Evolutionary conservation across 2,797 vertebrate species (phyloP).

Genomic region (Ambastaia sidthimunki): DNA sequence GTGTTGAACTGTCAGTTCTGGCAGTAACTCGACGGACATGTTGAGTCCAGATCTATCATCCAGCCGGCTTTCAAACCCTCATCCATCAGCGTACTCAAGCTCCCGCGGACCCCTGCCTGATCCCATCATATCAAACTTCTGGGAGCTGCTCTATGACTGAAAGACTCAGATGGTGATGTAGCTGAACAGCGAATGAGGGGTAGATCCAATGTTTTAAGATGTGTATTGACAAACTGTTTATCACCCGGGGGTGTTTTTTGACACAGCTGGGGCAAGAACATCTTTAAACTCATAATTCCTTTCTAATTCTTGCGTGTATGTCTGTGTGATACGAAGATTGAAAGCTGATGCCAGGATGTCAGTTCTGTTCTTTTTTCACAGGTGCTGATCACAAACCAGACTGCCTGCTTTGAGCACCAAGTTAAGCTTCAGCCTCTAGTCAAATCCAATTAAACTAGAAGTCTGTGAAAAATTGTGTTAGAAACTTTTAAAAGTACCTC

Average conservation of each 20-base stretch:
- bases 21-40: slow-evolving; percentile 33
- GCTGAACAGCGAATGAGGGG: slow-evolving; percentile 33
- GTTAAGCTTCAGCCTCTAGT: neutral
- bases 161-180: slow-evolving; percentile 18
- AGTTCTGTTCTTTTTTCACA: neutral
- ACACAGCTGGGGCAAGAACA: slow-evolving; percentile 39
- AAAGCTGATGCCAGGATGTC: slow-evolving; percentile 13
- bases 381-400: neutral
- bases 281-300: slow-evolving; percentile 29
- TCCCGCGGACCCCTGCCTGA: slow-evolving; percentile 38
- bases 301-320: slow-evolving; percentile 11
- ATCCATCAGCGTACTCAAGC: slow-evolving; percentile 27
- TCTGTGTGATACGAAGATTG: neutral
- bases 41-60: slow-evolving; percentile 49
- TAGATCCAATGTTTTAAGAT: slow-evolving; percentile 30
- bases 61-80: slow-evolving; percentile 33
- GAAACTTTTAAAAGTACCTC: neutral
- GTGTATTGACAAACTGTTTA: slow-evolving; percentile 37
- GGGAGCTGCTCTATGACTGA: slow-evolving; percentile 2
- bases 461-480: neutral
- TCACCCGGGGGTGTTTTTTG: slow-evolving; percentile 31
- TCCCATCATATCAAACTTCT: slow-evolving; percentile 47
- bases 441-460: slow-evolving; percentile 10
- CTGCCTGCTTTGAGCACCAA: neutral
- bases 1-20: slow-evolving; percentile 41